Evolutionary conservation across 2,797 vertebrate species (phyloP).

Genomic region (Varecia variegata): DNA sequence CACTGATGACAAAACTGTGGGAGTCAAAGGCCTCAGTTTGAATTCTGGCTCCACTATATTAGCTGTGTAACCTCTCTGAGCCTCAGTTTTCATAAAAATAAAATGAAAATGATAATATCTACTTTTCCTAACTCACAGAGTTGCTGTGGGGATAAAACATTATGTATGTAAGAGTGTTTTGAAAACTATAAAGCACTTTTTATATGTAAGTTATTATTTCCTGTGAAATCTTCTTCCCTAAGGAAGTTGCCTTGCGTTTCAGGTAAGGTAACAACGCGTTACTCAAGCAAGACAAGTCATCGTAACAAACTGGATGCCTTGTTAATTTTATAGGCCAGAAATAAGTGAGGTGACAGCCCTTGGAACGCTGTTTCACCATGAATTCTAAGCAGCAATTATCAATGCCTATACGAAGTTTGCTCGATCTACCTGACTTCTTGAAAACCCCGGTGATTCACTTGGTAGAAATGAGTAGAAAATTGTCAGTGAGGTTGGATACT

Average conservation of each 20-base stretch:
- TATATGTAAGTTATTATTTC: not conserved
- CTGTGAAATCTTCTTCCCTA: not conserved
- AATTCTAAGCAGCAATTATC: constrained; percentile 26
- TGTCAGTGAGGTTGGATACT: not conserved
- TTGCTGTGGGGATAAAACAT: not conserved
- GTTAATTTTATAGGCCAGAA: constrained; percentile 40
- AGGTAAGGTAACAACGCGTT: constrained; percentile 11
- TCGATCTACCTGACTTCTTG: not conserved
- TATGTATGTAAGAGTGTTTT: not conserved
- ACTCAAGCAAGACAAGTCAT: not conserved
- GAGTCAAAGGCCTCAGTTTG: not conserved
- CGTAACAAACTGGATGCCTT: constrained; percentile 18
- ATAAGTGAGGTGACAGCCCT: not conserved
- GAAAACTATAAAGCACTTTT: not conserved
- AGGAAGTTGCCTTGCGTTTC: not conserved
- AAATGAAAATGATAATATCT: not conserved
- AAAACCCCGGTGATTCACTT: not conserved
- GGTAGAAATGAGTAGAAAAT: not conserved
- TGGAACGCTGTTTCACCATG: not conserved
- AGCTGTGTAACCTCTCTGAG: not conserved
- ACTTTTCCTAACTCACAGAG: not conserved
- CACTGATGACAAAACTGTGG: not conserved
- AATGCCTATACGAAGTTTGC: not conserved
- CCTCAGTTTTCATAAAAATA: not conserved
- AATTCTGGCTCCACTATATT: not conserved